These are phyloP conservation scores for Limnephilus rhombicus DNA, from an alignment of 2,888 invertebrate species.

Conservation along the genomic window DNA sequence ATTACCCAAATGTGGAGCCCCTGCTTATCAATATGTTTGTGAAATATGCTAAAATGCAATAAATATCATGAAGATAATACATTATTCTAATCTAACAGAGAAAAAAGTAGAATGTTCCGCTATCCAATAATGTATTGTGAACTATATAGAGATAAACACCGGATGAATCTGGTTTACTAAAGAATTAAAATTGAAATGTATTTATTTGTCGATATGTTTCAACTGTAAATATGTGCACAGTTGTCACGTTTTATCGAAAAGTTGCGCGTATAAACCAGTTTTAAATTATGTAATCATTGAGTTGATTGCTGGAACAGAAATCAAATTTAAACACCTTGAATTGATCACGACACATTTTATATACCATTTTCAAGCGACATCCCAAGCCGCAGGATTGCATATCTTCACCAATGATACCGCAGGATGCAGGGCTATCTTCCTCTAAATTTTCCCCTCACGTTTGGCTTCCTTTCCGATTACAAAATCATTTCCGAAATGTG, in stretches of 20 bases:
- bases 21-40: no score
- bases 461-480: no score
- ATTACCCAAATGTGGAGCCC: no score
- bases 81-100: background rate
- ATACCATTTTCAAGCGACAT: background rate
- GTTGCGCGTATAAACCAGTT: background rate
- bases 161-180: slow-evolving; percentile 3
- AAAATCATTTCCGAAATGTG: no score
- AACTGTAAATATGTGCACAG: background rate
- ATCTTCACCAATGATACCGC: background rate
- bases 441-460: background rate
- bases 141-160: background rate
- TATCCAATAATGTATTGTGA: background rate
- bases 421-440: background rate
- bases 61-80: background rate
- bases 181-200: background rate
- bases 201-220: background rate
- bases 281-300: background rate
- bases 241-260: background rate
- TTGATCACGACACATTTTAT: background rate
- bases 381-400: background rate
- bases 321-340: background rate
- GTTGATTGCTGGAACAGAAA: background rate
- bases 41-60: no score
- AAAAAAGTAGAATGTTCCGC: slow-evolving; percentile 32